Percentiles rank a stretch among this genome's conserved stretches.
phyloP scores from a whole-genome alignment of 2,888 invertebrate species.

The Eledona agricola region DNA sequence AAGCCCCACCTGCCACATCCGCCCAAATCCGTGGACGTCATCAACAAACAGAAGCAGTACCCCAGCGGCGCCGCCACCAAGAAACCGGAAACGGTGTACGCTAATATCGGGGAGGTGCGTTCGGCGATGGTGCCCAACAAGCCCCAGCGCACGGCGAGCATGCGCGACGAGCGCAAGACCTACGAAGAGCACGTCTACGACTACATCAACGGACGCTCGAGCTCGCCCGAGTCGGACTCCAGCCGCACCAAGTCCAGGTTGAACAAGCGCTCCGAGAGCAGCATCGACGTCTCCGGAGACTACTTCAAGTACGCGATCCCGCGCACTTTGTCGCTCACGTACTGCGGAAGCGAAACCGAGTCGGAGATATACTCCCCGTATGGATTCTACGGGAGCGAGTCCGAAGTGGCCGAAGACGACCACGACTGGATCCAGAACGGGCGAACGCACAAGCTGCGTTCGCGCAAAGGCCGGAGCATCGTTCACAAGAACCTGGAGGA shows the following conservation, averaged over 20 bases:
- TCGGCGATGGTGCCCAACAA: conserved; percentile 80
- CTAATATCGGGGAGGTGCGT: conserved; percentile 85
- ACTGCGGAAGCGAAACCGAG: conserved; percentile 85
- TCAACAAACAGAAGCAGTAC: conserved; percentile 64
- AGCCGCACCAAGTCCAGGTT: conserved; percentile 61
- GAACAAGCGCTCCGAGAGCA: conserved; percentile 65
- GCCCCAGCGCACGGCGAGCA: conserved; percentile 86
- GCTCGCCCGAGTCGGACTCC: conserved; percentile 75
- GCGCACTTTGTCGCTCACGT: conserved; percentile 76
- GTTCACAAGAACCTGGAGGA: conserved; percentile 88
- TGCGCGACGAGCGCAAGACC: conserved; percentile 68
- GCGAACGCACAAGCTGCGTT: conserved; percentile 67
- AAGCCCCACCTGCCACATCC: conserved; percentile 74
- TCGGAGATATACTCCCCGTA: conserved; percentile 86
- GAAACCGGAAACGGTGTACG: conserved; percentile 73
- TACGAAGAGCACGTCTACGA: conserved; percentile 70
- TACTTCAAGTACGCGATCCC: conserved; percentile 71
- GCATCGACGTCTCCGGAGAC: conserved; percentile 64
- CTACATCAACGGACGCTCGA: conserved; percentile 72
- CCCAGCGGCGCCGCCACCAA: conserved; percentile 42
- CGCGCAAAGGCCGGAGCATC: conserved; percentile 82
- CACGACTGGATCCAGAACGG: conserved; percentile 64
- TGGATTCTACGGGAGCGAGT: conserved; percentile 75
- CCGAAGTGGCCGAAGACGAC: conserved; percentile 65
- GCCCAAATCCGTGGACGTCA: conserved; percentile 70